phyloP scores from a whole-genome alignment of 2,113 vertebrate species.

The Chaetodon trifascialis region DNA sequence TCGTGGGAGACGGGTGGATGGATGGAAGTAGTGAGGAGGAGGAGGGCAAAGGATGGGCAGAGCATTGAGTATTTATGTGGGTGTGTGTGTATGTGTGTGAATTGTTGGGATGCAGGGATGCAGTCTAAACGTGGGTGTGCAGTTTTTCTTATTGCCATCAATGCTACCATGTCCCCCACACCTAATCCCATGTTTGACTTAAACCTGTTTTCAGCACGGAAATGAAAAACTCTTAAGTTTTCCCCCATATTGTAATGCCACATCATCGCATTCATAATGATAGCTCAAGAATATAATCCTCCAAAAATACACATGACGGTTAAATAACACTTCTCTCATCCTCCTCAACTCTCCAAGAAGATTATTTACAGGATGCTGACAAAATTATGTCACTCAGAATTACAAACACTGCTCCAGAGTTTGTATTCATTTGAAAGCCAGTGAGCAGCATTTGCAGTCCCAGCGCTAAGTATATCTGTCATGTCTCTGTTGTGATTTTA shows the following conservation, averaged over 20 bases:
- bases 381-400: neutral
- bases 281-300: neutral
- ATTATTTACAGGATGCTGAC: neutral
- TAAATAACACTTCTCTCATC: neutral
- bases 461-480: neutral
- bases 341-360: neutral
- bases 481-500: neutral
- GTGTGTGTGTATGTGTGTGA: slow-evolving; percentile 28
- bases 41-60: slow-evolving; percentile 66
- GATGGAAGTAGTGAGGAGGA: slow-evolving; percentile 74
- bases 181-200: slow-evolving; percentile 22
- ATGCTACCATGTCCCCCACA: slow-evolving; percentile 5
- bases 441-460: neutral
- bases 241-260: neutral
- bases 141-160: slow-evolving; percentile 37
- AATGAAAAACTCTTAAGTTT: slow-evolving; percentile 20
- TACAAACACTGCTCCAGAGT: neutral
- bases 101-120: slow-evolving; percentile 42
- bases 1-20: slow-evolving; percentile 77
- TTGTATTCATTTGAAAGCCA: neutral
- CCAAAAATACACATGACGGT: neutral
- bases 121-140: slow-evolving; percentile 56
- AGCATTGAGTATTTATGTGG: slow-evolving; percentile 54
- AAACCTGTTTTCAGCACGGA: slow-evolving; percentile 33
- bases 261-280: slow-evolving; percentile 22